A percentile compares a stretch with the other conserved stretches of the same genome.
Conservation (phyloP, 2,888 invertebrate species). For the Mantis religiosa region DNA sequence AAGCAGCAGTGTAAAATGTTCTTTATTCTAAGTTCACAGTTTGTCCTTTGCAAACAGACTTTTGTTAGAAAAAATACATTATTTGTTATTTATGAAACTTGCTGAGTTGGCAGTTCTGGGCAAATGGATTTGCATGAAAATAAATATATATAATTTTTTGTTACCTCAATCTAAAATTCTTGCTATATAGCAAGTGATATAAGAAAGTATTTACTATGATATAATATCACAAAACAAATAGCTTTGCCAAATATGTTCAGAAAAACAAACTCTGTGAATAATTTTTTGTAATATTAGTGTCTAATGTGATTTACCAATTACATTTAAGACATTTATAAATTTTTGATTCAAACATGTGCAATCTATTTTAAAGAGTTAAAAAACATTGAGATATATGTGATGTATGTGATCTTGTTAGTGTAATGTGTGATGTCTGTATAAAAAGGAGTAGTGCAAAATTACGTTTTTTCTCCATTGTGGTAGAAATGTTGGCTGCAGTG, state of each 20-base stretch:
- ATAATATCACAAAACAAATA: background rate
- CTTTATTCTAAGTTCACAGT: too few species aligned
- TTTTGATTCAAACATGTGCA: slow-evolving; percentile 12
- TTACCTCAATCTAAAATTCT: background rate
- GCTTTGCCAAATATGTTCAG: background rate
- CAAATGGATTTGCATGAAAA: background rate
- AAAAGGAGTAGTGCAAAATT: background rate
- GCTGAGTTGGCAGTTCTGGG: background rate
- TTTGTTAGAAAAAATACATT: too few species aligned
- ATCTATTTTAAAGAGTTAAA: background rate
- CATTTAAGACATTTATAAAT: background rate
- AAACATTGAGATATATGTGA: slow-evolving; percentile 9
- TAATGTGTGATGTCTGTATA: background rate
- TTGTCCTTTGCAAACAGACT: too few species aligned
- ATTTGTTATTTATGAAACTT: background rate
- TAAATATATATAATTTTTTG: background rate
- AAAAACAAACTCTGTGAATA: background rate
- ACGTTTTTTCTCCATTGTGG: background rate
- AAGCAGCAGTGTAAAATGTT: too few species aligned
- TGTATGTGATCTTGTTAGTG: slow-evolving; percentile 17
- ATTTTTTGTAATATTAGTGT: background rate
- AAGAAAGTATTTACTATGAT: background rate
- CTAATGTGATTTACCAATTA: background rate
- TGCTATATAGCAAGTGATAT: background rate
- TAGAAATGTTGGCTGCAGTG: background rate